Base-by-base conservation (phyloP, 1,140 invertebrate genomes). In the Brachionus koreanus region DNA sequence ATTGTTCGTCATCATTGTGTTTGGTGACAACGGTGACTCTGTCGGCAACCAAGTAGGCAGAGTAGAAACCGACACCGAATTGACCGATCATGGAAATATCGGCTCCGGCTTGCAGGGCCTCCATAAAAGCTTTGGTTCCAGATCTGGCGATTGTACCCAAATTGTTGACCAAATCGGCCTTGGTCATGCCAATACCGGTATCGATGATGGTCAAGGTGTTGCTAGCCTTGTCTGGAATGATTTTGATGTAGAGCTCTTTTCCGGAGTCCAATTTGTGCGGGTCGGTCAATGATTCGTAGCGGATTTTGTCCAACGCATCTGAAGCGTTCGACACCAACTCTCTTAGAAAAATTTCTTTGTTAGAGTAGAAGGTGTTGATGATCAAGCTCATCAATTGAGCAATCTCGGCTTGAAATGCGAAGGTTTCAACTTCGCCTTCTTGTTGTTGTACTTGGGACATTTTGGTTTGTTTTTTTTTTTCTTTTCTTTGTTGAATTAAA, bases 311-410 rank as follows among this genome's bases (percentile, higher is more conserved):
- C 83, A 91, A 86, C 75, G 91, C 93, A 91, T 95, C 95, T 52
- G 94, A 95, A 2, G 94, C 92, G 85, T 95, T 95, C 5, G 93
- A 94, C 85, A 95, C 93, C 87, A 99, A 92, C 91, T 99, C 97
- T 90, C 97, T 91, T 82, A 99, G 92, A 90, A 99, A 99, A 84
- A 99, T 98, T 91, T 99, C 97, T 90, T 99, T 99, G 91, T 99
- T 99, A 0, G 95, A 97, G 87, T 99, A 99, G 90, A 99, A 98
- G 46, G 97, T 98, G 91, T 99, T 99, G 92, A 99, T 99, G 91
- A 99, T 99, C 87, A 97, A 90, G 84, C 93, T 94, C 95, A 97
- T 96, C 87, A 97, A 92, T 91, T 89, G 89, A 88, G 95, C 95
- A 88, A 97, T 96, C 90, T 97, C 95, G 86, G 95, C 95, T 91